Percentiles rank a stretch among this genome's conserved stretches.
Evolutionary conservation across 2,113 vertebrate genomes (phyloP).

Genomic region (Gnathonemus longibarbis): DNA sequence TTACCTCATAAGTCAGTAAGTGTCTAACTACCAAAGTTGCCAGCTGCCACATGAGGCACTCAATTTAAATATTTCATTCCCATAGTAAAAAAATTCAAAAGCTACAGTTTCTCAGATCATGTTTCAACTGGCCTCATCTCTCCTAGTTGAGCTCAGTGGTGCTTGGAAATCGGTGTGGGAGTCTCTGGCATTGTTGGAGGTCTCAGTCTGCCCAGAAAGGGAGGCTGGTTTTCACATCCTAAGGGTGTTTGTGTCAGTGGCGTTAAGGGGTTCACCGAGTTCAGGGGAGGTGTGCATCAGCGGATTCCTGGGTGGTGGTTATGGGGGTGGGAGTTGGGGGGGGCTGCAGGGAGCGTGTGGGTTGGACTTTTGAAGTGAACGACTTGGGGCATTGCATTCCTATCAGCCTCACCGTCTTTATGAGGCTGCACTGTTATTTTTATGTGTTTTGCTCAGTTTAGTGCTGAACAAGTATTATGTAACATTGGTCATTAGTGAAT

Average conservation of each 20-base stretch:
- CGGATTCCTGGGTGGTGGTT: neutral
- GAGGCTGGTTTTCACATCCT: neutral
- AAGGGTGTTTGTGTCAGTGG: neutral
- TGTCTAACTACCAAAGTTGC: neutral
- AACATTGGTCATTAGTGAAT: neutral
- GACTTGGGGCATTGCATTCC: neutral
- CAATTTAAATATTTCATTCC: neutral
- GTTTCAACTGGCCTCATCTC: neutral
- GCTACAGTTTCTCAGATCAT: neutral
- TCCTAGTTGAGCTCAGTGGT: neutral
- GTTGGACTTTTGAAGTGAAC: neutral
- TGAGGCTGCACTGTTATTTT: neutral
- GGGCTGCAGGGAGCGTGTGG: neutral
- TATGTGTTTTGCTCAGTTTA: neutral
- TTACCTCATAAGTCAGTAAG: neutral
- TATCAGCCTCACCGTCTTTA: neutral
- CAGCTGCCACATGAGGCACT: neutral
- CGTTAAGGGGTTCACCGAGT: neutral
- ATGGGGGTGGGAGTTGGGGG: neutral
- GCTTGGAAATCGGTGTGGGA: neutral
- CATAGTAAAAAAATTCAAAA: neutral
- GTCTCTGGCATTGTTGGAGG: neutral
- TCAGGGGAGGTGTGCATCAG: neutral
- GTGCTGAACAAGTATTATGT: neutral
- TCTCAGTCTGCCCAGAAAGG: neutral